Evolutionary conservation across 2,113 vertebrate species (phyloP).

Genomic region (Podarcis raffonei): DNA sequence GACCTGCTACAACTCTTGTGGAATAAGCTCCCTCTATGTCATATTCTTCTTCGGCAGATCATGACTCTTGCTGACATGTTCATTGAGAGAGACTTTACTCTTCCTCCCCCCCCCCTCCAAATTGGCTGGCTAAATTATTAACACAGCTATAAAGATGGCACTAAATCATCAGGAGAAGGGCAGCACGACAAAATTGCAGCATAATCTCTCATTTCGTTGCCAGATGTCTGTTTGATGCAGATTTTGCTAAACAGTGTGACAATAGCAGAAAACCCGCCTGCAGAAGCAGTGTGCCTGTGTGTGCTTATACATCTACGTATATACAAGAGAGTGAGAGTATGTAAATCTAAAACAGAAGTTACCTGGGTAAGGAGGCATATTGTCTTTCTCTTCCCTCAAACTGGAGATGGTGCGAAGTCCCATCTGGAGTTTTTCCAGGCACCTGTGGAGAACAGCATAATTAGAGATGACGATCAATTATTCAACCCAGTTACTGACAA

Average conservation of each 20-base stretch:
- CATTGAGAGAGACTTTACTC: constrained; percentile 57
- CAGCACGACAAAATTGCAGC: constrained; percentile 51
- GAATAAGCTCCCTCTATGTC: constrained; percentile 60
- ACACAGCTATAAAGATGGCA: constrained; percentile 61
- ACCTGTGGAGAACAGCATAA: constrained; percentile 83
- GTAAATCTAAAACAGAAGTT: constrained; percentile 15
- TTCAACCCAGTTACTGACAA: constrained; percentile 72
- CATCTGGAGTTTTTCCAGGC: constrained; percentile 83
- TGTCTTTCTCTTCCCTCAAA: constrained; percentile 86
- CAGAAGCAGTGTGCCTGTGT: neutral
- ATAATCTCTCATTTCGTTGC: constrained; percentile 45
- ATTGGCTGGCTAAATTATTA: constrained; percentile 69
- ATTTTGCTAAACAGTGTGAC: constrained; percentile 31
- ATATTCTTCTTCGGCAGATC: constrained; percentile 51
- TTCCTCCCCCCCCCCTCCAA: constrained; percentile 50
- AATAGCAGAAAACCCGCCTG: neutral
- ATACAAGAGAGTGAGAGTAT: neutral
- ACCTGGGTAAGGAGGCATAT: constrained; percentile 87
- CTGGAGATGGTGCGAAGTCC: constrained; percentile 71
- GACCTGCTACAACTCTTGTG: constrained; percentile 44
- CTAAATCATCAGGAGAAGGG: constrained; percentile 56
- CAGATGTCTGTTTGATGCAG: constrained; percentile 48
- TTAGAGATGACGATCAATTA: constrained; percentile 78
- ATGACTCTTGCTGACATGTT: constrained; percentile 72
- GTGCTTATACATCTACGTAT: neutral